These are phyloP conservation scores for Neosilurus hyrtlii DNA, from an alignment of 2,797 vertebrate genomes.

Conservation along the genomic window DNA sequence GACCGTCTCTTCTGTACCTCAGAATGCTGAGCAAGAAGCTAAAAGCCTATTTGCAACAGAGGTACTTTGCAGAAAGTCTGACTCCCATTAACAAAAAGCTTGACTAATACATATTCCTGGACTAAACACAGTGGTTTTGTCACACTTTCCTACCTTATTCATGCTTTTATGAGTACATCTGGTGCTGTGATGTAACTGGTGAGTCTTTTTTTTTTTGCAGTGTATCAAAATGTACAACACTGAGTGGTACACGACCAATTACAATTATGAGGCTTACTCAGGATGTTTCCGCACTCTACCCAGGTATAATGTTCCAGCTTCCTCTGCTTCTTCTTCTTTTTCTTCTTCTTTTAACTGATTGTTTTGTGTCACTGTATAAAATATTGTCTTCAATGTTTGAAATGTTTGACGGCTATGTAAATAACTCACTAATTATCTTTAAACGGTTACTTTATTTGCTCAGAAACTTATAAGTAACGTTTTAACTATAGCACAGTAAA, in stretches of 20 bases:
- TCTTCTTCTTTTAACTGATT: background rate
- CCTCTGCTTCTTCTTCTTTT: background rate
- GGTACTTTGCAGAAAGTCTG: constrained; percentile 69
- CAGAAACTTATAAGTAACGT: background rate
- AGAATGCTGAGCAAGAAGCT: constrained; percentile 87
- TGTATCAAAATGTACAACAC: constrained; percentile 97
- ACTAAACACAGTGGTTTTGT: background rate
- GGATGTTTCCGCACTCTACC: constrained; percentile 94
- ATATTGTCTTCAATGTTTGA: background rate
- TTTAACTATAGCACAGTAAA: background rate
- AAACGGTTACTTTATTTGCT: background rate
- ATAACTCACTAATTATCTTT: background rate
- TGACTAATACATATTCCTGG: constrained; percentile 21
- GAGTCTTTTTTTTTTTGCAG: constrained; percentile 71
- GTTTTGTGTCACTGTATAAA: background rate
- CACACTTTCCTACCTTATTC: constrained; percentile 37
- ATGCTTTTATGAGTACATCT: constrained; percentile 50
- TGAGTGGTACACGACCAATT: constrained; percentile 92
- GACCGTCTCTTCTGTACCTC: constrained; percentile 83
- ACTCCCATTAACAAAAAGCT: constrained; percentile 2
- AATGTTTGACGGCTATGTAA: background rate
- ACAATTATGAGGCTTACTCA: constrained; percentile 95
- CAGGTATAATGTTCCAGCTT: constrained; percentile 74
- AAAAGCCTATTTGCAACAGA: constrained; percentile 93
- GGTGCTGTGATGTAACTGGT: constrained; percentile 33